phyloP scores from a whole-genome alignment of 2,113 vertebrate genomes.

The Halichoeres trimaculatus region DNA sequence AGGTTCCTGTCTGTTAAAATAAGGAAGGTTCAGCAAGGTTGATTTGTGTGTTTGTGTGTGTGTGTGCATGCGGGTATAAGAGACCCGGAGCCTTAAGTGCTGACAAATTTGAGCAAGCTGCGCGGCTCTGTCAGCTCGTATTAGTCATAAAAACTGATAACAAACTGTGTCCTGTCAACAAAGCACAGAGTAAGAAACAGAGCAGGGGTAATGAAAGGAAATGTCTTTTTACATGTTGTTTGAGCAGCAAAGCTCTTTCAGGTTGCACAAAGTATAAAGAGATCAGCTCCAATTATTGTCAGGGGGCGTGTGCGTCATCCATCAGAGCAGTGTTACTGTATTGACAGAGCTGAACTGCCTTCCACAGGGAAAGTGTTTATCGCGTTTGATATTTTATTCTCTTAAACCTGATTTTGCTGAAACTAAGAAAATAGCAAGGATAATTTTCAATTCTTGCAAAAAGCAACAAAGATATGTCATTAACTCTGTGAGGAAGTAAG shows the following conservation, averaged over 20 bases:
- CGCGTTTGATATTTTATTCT: background rate
- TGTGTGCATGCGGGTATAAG: background rate
- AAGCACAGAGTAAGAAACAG: background rate
- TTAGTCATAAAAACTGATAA: conserved; percentile 36
- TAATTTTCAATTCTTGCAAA: background rate
- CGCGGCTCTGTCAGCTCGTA: background rate
- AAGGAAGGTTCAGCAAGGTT: conserved; percentile 39
- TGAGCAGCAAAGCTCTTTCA: background rate
- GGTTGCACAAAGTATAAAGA: background rate
- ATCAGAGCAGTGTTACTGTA: background rate
- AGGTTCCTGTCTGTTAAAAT: conserved; percentile 55
- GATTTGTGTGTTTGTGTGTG: conserved; percentile 31
- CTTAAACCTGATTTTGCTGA: conserved; percentile 24
- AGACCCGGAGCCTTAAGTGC: conserved; percentile 29
- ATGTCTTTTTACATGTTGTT: conserved; percentile 31
- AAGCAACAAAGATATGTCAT: background rate
- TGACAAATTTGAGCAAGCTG: conserved; percentile 30
- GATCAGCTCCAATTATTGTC: background rate
- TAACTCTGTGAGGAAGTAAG: background rate
- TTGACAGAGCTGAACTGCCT: no score
- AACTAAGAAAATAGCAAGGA: background rate
- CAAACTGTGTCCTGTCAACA: conserved; percentile 4
- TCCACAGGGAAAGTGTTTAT: background rate
- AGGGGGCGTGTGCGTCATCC: background rate
- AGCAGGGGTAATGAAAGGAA: conserved; percentile 17